These are phyloP conservation scores for Hybos culiciformis DNA, from an alignment of 2,888 invertebrate species.

Conservation along the genomic window DNA sequence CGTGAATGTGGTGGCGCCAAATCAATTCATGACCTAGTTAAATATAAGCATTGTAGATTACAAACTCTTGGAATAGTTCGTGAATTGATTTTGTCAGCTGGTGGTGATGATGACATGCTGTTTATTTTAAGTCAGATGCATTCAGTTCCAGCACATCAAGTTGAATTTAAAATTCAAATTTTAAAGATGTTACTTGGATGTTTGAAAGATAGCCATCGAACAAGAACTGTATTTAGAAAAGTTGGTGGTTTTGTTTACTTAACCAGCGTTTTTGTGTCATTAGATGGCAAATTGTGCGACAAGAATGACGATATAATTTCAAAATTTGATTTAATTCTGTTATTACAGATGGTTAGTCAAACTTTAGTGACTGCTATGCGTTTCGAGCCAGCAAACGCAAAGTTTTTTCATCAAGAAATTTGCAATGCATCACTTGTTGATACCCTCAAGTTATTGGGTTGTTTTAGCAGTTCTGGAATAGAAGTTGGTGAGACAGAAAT, in stretches of 20 bases:
- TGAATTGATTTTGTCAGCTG: constrained; percentile 76
- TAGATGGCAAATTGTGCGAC: constrained; percentile 67
- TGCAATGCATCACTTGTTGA: constrained; percentile 89
- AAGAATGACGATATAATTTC: constrained; percentile 28
- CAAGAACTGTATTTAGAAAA: constrained; percentile 91
- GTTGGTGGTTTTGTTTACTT: constrained; percentile 97
- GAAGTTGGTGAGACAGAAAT: constrained; percentile 37
- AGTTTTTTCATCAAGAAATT: constrained; percentile 94
- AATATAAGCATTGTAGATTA: constrained; percentile 66
- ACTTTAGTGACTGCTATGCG: constrained; percentile 95
- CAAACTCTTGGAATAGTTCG: constrained; percentile 75
- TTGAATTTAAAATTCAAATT: constrained; percentile 79
- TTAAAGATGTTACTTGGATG: constrained; percentile 77
- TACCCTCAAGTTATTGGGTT: constrained; percentile 81
- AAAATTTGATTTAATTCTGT: constrained; percentile 51
- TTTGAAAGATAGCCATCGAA: constrained; percentile 89
- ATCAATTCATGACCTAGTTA: constrained; percentile 78
- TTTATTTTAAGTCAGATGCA: constrained; percentile 84
- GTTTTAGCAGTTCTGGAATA: constrained; percentile 54
- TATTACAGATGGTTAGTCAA: constrained; percentile 82
- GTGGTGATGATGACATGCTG: constrained; percentile 94
- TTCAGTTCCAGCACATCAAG: constrained; percentile 66
- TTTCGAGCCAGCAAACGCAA: constrained; percentile 97
- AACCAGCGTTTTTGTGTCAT: constrained; percentile 82
- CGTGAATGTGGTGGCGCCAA: constrained; percentile 89